phyloP scores from a whole-genome alignment of 2,888 invertebrate species.

The Erynnis tages region DNA sequence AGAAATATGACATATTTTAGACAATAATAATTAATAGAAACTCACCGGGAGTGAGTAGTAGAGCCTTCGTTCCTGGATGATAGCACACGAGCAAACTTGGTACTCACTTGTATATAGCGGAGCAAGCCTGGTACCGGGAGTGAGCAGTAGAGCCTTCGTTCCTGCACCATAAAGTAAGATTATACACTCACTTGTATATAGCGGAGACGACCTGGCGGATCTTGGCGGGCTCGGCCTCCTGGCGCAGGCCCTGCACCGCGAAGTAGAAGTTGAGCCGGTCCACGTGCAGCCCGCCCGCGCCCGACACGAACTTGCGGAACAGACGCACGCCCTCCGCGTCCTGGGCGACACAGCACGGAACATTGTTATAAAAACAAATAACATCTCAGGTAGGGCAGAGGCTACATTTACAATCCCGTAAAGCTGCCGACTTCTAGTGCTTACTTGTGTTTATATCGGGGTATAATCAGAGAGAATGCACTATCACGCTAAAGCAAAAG shows the following conservation, averaged over 20 bases:
- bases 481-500: too few relatives aligned
- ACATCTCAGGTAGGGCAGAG: too few relatives aligned
- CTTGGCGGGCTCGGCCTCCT: slow-evolving; percentile 82
- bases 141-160: not conserved
- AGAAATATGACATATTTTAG: too few relatives aligned
- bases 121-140: slow-evolving; percentile 91
- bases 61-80: not conserved
- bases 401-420: too few relatives aligned
- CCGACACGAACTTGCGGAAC: slow-evolving; percentile 91
- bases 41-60: too few relatives aligned
- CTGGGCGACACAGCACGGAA: slow-evolving; percentile 42
- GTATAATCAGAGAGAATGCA: too few relatives aligned
- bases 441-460: too few relatives aligned
- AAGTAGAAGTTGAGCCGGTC: slow-evolving; percentile 96
- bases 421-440: too few relatives aligned
- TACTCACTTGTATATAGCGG: slow-evolving; percentile 90
- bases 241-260: slow-evolving; percentile 93
- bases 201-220: slow-evolving; percentile 91
- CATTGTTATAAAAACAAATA: not conserved
- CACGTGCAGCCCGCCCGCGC: slow-evolving; percentile 89
- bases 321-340: slow-evolving; percentile 95
- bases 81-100: too few relatives aligned
- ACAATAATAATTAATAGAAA: too few relatives aligned
- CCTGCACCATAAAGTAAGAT: too few relatives aligned
- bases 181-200: slow-evolving; percentile 86